Conservation (phyloP, 2,888 invertebrate species). For the Loripinus fragilis region DNA sequence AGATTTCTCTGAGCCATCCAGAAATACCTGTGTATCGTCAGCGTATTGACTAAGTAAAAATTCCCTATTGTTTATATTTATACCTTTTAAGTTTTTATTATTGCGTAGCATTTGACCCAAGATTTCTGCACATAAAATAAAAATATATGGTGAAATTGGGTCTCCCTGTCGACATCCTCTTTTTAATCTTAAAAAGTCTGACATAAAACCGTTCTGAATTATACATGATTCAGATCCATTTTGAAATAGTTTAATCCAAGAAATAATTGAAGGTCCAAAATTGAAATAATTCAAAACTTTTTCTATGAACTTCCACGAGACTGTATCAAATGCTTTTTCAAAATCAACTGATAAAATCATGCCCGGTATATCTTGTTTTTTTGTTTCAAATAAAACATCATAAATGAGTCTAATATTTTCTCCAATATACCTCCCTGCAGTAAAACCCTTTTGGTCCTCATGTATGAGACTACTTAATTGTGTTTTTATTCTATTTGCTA, state of each 20-base stretch:
- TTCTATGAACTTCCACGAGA: not conserved
- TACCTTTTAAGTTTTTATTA: not conserved
- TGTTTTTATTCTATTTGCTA: too few species aligned
- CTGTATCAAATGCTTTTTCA: not conserved
- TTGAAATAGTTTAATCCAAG: conserved; percentile 1
- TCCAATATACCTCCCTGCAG: not conserved
- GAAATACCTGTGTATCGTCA: not conserved
- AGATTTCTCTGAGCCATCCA: not conserved
- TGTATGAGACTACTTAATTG: not conserved
- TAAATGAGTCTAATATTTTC: not conserved
- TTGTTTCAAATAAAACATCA: not conserved
- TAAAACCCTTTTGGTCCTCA: not conserved
- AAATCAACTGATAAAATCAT: not conserved
- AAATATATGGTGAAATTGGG: not conserved
- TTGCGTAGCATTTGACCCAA: not conserved
- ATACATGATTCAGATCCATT: not conserved
- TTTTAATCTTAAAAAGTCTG: not conserved
- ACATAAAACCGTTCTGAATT: conserved; percentile 11
- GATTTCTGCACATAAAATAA: not conserved
- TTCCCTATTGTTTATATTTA: not conserved
- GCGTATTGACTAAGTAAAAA: not conserved
- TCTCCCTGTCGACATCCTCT: not conserved
- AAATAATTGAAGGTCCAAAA: not conserved
- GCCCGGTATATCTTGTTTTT: not conserved
- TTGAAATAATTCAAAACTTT: not conserved